phyloP scores from a whole-genome alignment of 2,113 vertebrate species.

The Podiceps cristatus region DNA sequence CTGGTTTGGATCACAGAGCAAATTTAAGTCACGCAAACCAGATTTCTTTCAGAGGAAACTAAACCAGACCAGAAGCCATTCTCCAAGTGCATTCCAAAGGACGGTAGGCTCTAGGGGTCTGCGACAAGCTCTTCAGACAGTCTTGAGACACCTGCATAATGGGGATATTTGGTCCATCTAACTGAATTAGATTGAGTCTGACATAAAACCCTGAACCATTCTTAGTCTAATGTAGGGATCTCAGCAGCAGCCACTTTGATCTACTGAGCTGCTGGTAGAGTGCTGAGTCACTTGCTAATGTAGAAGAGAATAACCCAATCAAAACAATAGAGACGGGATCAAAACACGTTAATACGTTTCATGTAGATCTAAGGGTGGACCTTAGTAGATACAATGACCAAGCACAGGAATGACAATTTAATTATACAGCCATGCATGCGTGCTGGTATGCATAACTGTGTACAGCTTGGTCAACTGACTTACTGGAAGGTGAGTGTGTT shows the following conservation, averaged over 20 bases:
- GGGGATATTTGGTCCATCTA: background rate
- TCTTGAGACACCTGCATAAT: background rate
- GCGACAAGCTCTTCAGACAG: background rate
- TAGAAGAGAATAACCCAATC: background rate
- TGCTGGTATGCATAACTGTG: background rate
- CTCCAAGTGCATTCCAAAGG: accelerated
- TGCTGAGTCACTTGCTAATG: background rate
- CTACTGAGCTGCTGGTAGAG: background rate
- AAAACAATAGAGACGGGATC: background rate
- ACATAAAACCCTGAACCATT: background rate
- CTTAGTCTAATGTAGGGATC: accelerated
- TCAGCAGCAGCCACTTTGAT: background rate
- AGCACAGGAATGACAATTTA: background rate
- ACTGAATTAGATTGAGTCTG: background rate
- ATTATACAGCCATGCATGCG: background rate
- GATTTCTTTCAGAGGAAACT: background rate
- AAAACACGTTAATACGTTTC: accelerated
- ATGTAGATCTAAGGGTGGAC: background rate
- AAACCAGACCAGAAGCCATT: background rate
- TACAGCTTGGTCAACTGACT: background rate
- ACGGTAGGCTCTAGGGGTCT: no score
- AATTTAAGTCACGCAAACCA: background rate
- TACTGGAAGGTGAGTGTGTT: background rate
- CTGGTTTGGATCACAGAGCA: background rate
- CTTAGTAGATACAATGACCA: background rate